A percentile compares a stretch with the other conserved stretches of the same genome.
Conservation (phyloP, 2,797 vertebrate genomes). For the Manis javanica region DNA sequence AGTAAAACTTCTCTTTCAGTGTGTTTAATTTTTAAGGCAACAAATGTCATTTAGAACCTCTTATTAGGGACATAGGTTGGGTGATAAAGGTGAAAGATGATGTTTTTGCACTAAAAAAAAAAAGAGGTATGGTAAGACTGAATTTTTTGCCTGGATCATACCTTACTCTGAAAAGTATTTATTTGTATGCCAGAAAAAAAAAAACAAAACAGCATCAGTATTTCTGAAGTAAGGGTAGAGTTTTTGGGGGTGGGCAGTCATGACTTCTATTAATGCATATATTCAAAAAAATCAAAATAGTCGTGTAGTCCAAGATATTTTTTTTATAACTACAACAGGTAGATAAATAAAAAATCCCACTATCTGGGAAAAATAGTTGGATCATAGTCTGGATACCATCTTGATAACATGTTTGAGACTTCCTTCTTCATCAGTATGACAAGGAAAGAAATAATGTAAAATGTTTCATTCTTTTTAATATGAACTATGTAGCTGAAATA, state of each 20-base stretch:
- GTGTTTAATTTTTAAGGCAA: slow-evolving; percentile 13
- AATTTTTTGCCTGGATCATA: slow-evolving; percentile 31
- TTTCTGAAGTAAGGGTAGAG: slow-evolving; percentile 8
- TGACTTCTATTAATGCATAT: neutral
- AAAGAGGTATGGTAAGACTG: neutral
- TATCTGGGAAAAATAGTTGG: neutral
- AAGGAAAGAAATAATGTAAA: neutral
- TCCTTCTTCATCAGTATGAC: neutral
- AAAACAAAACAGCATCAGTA: neutral
- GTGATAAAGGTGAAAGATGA: neutral
- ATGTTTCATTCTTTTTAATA: neutral
- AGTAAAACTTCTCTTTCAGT: neutral
- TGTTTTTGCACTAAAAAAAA: neutral
- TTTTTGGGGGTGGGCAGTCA: neutral
- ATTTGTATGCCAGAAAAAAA: neutral
- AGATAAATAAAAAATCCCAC: neutral
- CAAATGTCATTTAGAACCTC: neutral
- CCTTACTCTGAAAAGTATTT: neutral
- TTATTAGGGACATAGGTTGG: neutral
- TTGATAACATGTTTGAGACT: neutral
- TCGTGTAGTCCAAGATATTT: neutral
- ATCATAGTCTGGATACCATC: neutral
- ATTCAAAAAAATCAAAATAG: neutral
- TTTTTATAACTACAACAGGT: neutral
- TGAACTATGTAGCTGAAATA: neutral